Evolutionary conservation across 2,113 vertebrate species (phyloP), one percentile per base, ranked within the genome.

Genomic region (Mellivora capensis): DNA sequence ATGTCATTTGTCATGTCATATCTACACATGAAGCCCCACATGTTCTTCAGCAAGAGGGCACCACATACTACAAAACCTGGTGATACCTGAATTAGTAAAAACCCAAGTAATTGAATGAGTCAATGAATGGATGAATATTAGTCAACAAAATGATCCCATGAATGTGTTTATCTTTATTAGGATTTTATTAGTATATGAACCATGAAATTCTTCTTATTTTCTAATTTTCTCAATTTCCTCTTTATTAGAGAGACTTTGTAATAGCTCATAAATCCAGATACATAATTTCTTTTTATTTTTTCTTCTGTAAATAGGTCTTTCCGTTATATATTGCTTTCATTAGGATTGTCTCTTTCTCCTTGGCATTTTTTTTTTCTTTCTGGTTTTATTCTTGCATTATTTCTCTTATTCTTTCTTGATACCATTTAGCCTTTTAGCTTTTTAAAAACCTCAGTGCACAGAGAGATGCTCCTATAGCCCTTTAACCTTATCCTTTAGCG

Each of bases 401-500:
- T 97, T 90, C n/a, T 59, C 25, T 81, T 76, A 81, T 49, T 93
- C 44, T 57, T 86, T 59, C 87, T 86, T 91, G n/a, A 94, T 37
- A 86, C 4, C 23, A 21, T 74, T 96, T 91, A 54, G 34, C 29
- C 42, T 93, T 71, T 94, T 67, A 52, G 42, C 7, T 54, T 67
- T 64, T 93, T 74, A 74, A 82, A 89, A 94, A 44, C 25, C 21
- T 87, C 71, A 61, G 34, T 37, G 49, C 72, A 69, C 1, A 88
- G 11, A 87, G 8, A 96, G 47, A 82, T 92, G 29, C 34, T 96
- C 62, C 89, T 71, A 39, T 27, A 74, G 64, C n/a, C 29, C 83
- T 96, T 97, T 94, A 61, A 83, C 94, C 85, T 89, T 62, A 72
- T 57, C 15, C 44, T 69, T 77, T 44, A 83, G n/a, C 54, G 91